Base-by-base conservation (phyloP, 2,797 vertebrate genomes). In the Ciconia nigra region DNA sequence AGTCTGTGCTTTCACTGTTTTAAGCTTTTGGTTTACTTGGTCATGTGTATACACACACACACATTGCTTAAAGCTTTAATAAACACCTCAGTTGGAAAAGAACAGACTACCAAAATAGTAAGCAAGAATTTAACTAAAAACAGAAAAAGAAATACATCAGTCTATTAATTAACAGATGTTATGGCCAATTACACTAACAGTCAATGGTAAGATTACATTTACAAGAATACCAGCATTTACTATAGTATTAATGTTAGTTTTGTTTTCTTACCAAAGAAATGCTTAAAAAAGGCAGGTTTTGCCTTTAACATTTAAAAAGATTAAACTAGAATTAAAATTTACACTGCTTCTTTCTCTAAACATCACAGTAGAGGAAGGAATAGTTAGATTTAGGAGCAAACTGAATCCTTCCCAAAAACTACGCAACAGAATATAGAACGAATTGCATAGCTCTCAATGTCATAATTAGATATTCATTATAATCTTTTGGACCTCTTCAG, bases 41-140 rank as follows among this genome's bases (percentile, higher is more conserved):
- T 46, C 3, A 35, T 5, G 0, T 15, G 3, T 33, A 29, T 18
- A 52, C 2, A 46, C 4, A n/a, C 18, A 42, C 25, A 59, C 5
- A 39, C 12, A n/a, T 8, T 29, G 1, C 67, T 74, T 62, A 83
- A 88, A 44, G 3, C 3, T 67, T 83, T 78, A 80, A 46, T 13
- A 69, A 66, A 58, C 7, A 55, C 4, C 20, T 80, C 39, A 29
- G 18, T 31, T 51, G 62, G 24, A 85, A 87, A 82, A 80, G 12
- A 73, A 80, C 3, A 69, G 7, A 51, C 7, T 33, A 80, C 15
- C 20, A 61, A 78, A 89, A 70, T 1, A 58, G 21, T 18, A 76
- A 59, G 16, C 17, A 83, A 70, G 11, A 51, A 14, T 47, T 72
- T 82, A 42, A 71, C 7, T 72, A 87, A 71, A 93, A 63, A 37